Conservation (phyloP, 2,888 invertebrate genomes). For the Byasa hedistus region DNA sequence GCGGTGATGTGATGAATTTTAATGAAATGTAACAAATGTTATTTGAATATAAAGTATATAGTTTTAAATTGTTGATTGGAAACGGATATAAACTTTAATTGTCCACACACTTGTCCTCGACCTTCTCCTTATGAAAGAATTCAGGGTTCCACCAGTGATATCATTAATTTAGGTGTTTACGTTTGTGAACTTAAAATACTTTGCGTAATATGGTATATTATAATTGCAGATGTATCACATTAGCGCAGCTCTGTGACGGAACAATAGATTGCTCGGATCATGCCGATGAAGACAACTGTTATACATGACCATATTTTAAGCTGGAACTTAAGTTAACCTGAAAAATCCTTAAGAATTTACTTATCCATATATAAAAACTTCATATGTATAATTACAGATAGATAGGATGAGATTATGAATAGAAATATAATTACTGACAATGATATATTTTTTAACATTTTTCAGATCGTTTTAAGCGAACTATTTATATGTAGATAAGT, state of each 20-base stretch:
- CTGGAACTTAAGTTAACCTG: background rate
- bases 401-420: background rate
- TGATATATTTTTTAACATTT: background rate
- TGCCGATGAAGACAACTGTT: conserved; percentile 83
- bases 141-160: too few species aligned
- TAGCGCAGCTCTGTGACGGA: conserved; percentile 82
- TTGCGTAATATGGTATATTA: background rate
- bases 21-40: too few species aligned
- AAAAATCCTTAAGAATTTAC: conserved; percentile 3
- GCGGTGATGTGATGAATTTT: too few species aligned
- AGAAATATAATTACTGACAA: background rate
- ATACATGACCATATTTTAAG: conserved; percentile 59
- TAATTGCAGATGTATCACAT: conserved; percentile 77
- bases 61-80: too few species aligned
- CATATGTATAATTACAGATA: background rate
- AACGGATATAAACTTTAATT: too few species aligned
- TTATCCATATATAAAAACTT: conserved; percentile 3
- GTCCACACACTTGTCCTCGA: too few species aligned
- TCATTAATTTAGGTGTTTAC: too few species aligned
- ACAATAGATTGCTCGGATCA: conserved; percentile 82
- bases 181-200: too few species aligned
- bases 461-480: conserved; percentile 1
- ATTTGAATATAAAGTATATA: too few species aligned
- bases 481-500: background rate
- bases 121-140: too few species aligned